Percentiles rank a stretch among this genome's conserved stretches.
Evolutionary conservation across 2,888 invertebrate genomes (phyloP).

Genomic region (Plebejus melissa): DNA sequence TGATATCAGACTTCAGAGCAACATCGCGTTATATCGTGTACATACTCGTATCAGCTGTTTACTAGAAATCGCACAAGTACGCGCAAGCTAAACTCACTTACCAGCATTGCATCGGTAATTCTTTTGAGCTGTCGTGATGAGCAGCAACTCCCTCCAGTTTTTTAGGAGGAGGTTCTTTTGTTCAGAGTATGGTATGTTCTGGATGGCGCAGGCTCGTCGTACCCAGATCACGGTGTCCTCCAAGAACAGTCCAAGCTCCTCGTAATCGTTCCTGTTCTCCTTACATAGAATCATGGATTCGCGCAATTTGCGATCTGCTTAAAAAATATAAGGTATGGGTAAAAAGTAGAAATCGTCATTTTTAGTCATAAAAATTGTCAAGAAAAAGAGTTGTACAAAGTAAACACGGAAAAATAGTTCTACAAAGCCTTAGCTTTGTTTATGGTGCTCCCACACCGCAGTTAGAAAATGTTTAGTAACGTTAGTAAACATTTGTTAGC

Average conservation of each 20-base stretch:
- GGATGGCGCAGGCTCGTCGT: constrained; percentile 85
- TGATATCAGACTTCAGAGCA: too few relatives aligned
- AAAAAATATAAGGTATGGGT: neutral
- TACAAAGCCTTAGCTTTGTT: too few relatives aligned
- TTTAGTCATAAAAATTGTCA: too few relatives aligned
- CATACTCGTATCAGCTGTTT: too few relatives aligned
- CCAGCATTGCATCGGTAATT: constrained; percentile 86
- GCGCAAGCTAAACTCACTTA: constrained; percentile 44
- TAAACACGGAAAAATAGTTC: too few relatives aligned
- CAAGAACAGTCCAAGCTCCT: constrained; percentile 86
- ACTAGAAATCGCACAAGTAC: neutral
- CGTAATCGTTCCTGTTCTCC: constrained; percentile 63
- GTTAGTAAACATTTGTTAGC: too few relatives aligned
- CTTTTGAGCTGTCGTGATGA: constrained; percentile 90
- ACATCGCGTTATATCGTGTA: too few relatives aligned
- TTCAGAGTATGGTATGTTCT: constrained; percentile 81
- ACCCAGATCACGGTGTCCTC: constrained; percentile 90
- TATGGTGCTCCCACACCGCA: too few relatives aligned
- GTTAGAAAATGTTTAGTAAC: too few relatives aligned
- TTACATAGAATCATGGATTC: constrained; percentile 28
- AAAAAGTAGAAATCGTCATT: neutral
- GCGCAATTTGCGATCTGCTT: neutral
- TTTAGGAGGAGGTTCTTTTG: constrained; percentile 86
- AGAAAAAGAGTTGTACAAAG: too few relatives aligned
- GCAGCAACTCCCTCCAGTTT: constrained; percentile 91